Evolutionary conservation across 2,797 vertebrate species (phyloP).

Genomic region (Artibeus lituratus): DNA sequence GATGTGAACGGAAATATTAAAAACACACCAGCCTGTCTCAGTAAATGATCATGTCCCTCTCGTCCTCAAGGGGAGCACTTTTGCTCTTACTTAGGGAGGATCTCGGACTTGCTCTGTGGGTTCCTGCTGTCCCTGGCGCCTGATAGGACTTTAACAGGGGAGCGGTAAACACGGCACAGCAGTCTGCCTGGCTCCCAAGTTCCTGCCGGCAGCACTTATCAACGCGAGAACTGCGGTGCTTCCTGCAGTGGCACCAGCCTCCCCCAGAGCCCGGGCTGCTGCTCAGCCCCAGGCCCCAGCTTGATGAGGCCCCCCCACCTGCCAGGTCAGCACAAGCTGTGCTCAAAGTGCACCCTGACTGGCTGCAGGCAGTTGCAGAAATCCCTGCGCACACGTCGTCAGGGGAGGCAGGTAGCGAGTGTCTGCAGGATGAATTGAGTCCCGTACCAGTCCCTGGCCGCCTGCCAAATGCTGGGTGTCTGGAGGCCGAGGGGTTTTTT

Average conservation of each 20-base stretch:
- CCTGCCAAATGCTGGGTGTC: slow-evolving; percentile 24
- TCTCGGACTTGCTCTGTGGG: slow-evolving; percentile 58
- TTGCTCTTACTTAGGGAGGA: slow-evolving; percentile 50
- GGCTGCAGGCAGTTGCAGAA: neutral
- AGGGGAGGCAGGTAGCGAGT: neutral
- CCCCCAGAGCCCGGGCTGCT: neutral
- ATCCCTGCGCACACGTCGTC: slow-evolving; percentile 12
- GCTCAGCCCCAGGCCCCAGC: slow-evolving; percentile 30
- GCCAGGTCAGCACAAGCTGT: slow-evolving; percentile 18
- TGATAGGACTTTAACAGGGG: slow-evolving; percentile 75
- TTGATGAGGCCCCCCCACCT: slow-evolving; percentile 12
- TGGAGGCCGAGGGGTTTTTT: neutral
- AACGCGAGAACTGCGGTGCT: slow-evolving; percentile 33
- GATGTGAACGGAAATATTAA: slow-evolving; percentile 32
- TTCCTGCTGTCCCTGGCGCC: slow-evolving; percentile 66
- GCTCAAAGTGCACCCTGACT: slow-evolving; percentile 37
- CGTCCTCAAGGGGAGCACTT: slow-evolving; percentile 53
- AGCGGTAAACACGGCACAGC: slow-evolving; percentile 62
- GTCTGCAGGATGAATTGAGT: slow-evolving; percentile 35
- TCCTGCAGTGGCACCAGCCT: slow-evolving; percentile 54
- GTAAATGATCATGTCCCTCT: slow-evolving; percentile 36
- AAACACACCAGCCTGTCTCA: slow-evolving; percentile 39
- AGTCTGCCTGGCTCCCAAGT: slow-evolving; percentile 37
- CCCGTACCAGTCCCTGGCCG: neutral
- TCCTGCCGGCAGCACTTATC: slow-evolving; percentile 70